Evolutionary conservation across 2,113 vertebrate genomes (phyloP).

Genomic region (Salvelinus alpinus): DNA sequence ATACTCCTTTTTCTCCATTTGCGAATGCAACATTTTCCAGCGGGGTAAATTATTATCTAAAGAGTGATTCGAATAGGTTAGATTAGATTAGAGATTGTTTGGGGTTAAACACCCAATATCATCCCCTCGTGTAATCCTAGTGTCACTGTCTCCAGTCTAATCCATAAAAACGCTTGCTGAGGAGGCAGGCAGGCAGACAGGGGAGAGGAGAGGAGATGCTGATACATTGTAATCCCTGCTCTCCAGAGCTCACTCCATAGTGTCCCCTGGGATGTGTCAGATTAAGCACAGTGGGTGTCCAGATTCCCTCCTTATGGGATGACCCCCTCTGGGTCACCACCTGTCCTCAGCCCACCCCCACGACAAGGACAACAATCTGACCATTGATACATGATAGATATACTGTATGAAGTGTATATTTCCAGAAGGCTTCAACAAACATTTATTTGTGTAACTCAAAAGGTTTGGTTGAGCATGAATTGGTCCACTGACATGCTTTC

Average conservation of each 20-base stretch:
- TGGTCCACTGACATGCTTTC: no score
- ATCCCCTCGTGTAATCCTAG: conserved; percentile 51
- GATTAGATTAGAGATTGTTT: conserved; percentile 67
- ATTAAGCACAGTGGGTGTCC: conserved; percentile 14
- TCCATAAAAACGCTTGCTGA: conserved; percentile 25
- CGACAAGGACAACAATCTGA: no score
- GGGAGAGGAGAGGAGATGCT: not conserved
- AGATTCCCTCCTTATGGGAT: not conserved
- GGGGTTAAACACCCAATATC: conserved; percentile 60
- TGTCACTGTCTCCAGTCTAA: conserved; percentile 34
- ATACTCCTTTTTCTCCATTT: not conserved
- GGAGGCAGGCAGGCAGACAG: not conserved
- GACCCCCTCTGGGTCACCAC: conserved; percentile 15
- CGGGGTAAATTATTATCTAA: conserved; percentile 4
- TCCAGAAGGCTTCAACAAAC: no score
- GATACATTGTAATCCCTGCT: not conserved
- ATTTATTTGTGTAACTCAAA: no score
- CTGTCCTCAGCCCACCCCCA: conserved; percentile 5
- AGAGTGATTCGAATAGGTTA: conserved; percentile 35
- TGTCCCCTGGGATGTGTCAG: conserved; percentile 11
- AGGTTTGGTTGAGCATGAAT: no score
- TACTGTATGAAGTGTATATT: no score
- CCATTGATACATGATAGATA: no score
- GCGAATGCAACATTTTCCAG: not conserved
- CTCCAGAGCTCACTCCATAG: no score